Conservation (phyloP, 2,113 vertebrate species). For the Microcebus tavaratra region DNA sequence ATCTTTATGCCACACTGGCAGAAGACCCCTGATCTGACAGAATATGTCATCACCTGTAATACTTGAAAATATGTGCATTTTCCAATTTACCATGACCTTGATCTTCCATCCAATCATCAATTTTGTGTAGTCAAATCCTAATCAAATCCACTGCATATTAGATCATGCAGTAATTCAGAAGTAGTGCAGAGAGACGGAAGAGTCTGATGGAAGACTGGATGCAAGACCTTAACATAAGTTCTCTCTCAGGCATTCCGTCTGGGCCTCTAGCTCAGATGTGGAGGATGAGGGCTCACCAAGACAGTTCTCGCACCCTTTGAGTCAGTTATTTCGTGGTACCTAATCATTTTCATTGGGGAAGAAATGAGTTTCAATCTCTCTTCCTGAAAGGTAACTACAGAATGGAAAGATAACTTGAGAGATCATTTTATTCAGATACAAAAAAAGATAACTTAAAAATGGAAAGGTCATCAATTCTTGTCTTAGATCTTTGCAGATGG, state of each 20-base stretch:
- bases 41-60: not conserved
- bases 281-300: not conserved
- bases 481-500: not conserved
- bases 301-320: not conserved
- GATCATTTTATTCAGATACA: not conserved
- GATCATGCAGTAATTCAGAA: not conserved
- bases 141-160: not conserved
- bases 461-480: not conserved
- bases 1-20: not conserved
- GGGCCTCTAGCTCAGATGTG: not conserved
- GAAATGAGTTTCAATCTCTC: not conserved
- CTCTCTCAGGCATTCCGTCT: not conserved
- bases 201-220: not conserved
- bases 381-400: not conserved
- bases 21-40: not conserved
- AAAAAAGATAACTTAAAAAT: conserved; percentile 19
- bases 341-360: not conserved
- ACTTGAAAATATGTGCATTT: not conserved
- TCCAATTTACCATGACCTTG: not conserved
- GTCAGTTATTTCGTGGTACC: not conserved
- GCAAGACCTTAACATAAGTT: not conserved
- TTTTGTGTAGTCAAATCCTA: not conserved
- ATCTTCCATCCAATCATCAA: not conserved
- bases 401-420: not conserved
- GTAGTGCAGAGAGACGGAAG: not conserved